A percentile compares a stretch with the other conserved stretches of the same genome.
These are phyloP conservation scores for Alethe castanea DNA, from an alignment of 2,113 vertebrate genomes.

Conservation along the genomic window DNA sequence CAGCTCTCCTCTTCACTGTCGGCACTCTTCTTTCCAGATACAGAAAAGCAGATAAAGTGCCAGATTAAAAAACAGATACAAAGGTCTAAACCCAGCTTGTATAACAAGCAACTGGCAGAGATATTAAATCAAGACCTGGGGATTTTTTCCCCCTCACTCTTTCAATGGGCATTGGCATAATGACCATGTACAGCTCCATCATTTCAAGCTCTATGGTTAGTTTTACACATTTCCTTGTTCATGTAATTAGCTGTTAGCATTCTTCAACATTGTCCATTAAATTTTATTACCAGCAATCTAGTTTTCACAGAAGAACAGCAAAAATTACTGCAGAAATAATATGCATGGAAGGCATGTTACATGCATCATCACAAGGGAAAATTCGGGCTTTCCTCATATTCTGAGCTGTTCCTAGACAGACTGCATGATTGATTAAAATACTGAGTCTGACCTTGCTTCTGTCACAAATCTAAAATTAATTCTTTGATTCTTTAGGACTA, in stretches of 20 bases:
- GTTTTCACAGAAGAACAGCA: not conserved
- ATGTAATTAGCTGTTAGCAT: constrained; percentile 52
- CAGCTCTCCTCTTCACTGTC: not conserved
- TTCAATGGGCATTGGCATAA: not conserved
- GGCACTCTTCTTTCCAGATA: not conserved
- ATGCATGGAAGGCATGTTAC: not conserved
- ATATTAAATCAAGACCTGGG: not conserved
- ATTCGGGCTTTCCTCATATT: not conserved
- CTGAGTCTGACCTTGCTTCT: not conserved
- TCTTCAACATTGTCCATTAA: constrained; percentile 28
- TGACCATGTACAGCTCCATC: not conserved
- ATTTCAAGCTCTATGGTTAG: not conserved
- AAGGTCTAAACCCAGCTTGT: constrained; percentile 31
- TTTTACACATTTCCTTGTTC: constrained; percentile 41
- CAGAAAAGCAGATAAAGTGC: not conserved
- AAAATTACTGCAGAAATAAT: not conserved
- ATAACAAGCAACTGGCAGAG: not conserved
- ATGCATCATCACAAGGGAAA: not conserved
- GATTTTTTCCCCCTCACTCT: not conserved
- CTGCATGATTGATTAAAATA: not conserved
- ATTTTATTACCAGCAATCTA: constrained; percentile 37
- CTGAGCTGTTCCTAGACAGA: not conserved
- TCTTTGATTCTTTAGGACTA: not conserved
- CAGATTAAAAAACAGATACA: constrained; percentile 30
- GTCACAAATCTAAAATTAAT: constrained; percentile 1